Percentiles rank a stretch among this genome's conserved stretches.
Evolutionary conservation across 2,797 vertebrate species (phyloP).

Genomic region (Pangasius macronema): DNA sequence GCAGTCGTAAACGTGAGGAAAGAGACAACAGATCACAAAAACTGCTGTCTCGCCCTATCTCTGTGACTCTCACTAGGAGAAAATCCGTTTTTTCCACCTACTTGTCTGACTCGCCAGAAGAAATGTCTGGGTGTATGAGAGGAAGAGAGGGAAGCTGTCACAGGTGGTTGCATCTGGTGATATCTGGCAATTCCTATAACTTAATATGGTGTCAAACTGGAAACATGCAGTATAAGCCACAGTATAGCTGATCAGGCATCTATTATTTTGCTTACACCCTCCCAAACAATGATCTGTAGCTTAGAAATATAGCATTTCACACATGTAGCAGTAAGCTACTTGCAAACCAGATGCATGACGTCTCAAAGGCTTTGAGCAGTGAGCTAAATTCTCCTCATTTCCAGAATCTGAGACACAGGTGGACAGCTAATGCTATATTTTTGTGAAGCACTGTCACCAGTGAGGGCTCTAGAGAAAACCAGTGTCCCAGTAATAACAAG

Average conservation of each 20-base stretch:
- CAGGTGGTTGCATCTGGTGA: background rate
- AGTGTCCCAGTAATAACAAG: background rate
- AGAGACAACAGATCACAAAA: conserved; percentile 56
- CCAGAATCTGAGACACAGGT: background rate
- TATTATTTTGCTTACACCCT: background rate
- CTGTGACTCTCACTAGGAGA: conserved; percentile 33
- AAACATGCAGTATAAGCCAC: background rate
- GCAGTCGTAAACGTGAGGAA: conserved; percentile 48
- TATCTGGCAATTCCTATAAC: background rate
- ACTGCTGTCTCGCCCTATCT: conserved; percentile 30
- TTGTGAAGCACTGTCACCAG: background rate
- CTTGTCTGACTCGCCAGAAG: conserved; percentile 38
- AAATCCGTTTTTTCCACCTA: background rate
- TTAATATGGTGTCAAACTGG: background rate
- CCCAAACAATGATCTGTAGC: background rate
- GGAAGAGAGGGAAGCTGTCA: conserved; percentile 10
- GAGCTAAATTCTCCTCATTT: background rate
- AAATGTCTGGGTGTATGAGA: conserved; percentile 15
- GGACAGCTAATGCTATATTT: background rate
- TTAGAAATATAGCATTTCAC: background rate
- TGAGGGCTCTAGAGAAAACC: background rate
- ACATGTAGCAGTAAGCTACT: too few species aligned
- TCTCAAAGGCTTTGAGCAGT: background rate
- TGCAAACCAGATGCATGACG: background rate
- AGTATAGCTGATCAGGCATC: background rate